These are phyloP conservation scores for Haemorhous mexicanus DNA, from an alignment of 2,113 vertebrate genomes.

Conservation along the genomic window DNA sequence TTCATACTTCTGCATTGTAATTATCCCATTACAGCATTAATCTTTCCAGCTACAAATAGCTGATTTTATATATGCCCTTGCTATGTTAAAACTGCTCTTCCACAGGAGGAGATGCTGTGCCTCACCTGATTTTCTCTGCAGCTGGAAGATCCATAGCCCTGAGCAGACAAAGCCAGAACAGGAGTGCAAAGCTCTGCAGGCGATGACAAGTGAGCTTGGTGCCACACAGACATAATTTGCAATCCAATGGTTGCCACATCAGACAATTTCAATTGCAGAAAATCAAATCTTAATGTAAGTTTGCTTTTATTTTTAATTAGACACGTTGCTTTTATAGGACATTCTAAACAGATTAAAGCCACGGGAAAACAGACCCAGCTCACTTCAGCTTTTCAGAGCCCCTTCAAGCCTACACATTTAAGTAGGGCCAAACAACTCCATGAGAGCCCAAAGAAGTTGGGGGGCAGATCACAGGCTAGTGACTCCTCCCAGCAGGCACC, in stretches of 20 bases:
- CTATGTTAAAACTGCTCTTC: neutral
- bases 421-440: neutral
- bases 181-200: neutral
- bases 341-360: neutral
- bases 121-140: neutral
- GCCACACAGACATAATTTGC: neutral
- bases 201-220: neutral
- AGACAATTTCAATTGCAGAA: neutral
- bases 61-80: neutral
- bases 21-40: neutral
- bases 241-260: neutral
- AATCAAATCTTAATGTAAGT: neutral
- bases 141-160: neutral
- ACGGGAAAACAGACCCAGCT: neutral
- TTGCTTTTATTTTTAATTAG: slow-evolving; percentile 28
- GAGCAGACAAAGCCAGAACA: neutral
- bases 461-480: neutral
- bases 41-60: neutral
- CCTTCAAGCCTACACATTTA: neutral
- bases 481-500: neutral
- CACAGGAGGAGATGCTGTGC: neutral
- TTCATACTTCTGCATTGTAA: neutral
- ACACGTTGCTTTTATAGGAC: neutral
- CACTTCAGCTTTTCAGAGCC: neutral
- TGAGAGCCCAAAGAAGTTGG: neutral